Percentiles rank a stretch among this genome's conserved stretches.
Evolutionary conservation across 2,888 invertebrate species (phyloP).

Genomic region (Chaetoderma sp.): DNA sequence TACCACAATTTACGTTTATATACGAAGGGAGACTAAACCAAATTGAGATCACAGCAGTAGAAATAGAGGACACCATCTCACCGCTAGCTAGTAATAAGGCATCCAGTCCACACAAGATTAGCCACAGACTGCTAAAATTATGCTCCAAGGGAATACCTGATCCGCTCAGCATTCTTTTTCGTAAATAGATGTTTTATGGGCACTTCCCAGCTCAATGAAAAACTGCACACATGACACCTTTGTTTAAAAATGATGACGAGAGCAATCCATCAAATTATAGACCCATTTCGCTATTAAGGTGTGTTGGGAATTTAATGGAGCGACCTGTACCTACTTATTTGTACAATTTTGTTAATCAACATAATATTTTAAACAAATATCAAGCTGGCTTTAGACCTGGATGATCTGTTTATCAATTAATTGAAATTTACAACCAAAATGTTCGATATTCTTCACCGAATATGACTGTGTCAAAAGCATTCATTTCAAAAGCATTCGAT

Average conservation of each 20-base stretch:
- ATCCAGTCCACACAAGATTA: not conserved
- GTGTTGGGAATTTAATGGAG: constrained; percentile 16
- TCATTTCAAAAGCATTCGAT: constrained; percentile 33
- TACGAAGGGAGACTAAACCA: no score
- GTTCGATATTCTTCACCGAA: constrained; percentile 11
- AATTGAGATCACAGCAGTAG: no score
- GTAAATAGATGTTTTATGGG: not conserved
- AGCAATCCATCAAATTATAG: no score
- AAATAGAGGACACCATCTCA: no score
- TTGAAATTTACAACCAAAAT: constrained; percentile 28
- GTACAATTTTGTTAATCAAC: constrained; percentile 18
- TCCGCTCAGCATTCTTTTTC: not conserved
- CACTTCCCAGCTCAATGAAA: constrained; percentile 1
- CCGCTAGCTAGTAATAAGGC: no score
- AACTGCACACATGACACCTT: no score
- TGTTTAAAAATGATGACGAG: no score
- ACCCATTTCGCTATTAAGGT: constrained; percentile 12
- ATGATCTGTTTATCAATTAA: constrained; percentile 24
- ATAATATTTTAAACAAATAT: constrained; percentile 21
- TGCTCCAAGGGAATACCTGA: not conserved
- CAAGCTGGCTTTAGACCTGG: constrained; percentile 30
- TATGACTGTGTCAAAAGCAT: constrained; percentile 23
- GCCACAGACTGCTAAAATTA: not conserved
- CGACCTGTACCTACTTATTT: constrained; percentile 24
- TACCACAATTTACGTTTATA: no score